phyloP scores from a whole-genome alignment of 1,140 invertebrate species.

The Dolichoris vasculosae region DNA sequence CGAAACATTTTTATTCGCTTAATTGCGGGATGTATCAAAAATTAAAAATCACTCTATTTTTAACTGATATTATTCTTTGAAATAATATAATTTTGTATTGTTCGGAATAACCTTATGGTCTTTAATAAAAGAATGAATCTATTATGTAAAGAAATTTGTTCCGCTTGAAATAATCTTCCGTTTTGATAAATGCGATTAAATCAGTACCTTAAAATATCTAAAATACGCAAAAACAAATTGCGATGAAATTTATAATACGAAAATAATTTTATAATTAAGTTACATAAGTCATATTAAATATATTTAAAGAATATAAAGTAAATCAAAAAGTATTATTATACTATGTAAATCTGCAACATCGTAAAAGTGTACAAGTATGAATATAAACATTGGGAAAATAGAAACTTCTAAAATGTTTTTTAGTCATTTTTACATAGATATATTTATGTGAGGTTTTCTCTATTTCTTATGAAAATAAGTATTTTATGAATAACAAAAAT shows the following conservation, averaged over 20 bases:
- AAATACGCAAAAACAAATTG: not conserved
- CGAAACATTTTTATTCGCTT: not conserved
- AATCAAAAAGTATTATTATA: constrained; percentile 19
- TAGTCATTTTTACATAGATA: not conserved
- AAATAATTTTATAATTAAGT: not conserved
- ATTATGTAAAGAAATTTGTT: not conserved
- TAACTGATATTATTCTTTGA: not conserved
- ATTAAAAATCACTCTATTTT: not conserved
- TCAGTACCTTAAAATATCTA: too few species aligned
- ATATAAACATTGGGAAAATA: constrained; percentile 24
- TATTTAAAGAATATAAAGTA: not conserved
- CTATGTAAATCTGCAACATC: not conserved
- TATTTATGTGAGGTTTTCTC: constrained; percentile 1
- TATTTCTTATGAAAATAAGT: not conserved
- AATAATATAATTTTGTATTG: not conserved
- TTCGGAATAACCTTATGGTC: not conserved
- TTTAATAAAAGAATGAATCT: not conserved
- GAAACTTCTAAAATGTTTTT: not conserved
- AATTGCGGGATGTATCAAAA: not conserved
- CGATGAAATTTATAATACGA: not conserved
- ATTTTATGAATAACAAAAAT: constrained; percentile 27
- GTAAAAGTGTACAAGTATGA: not conserved
- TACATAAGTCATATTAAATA: not conserved
- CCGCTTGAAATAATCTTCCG: not conserved
- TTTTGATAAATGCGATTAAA: not conserved